Base-by-base conservation (phyloP, 2,113 vertebrate species). In the Carassius carassius region DNA sequence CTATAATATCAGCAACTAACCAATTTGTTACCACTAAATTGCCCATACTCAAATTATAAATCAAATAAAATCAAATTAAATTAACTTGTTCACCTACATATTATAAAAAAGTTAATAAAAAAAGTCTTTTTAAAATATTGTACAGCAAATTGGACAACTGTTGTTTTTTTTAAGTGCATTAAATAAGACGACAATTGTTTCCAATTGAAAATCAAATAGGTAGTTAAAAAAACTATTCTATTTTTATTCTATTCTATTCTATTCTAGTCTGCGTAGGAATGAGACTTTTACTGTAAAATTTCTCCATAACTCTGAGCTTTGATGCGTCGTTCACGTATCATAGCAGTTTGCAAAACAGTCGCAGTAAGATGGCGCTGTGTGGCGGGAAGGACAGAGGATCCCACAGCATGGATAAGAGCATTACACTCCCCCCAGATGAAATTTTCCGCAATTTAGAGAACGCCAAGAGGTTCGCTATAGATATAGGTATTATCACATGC, bases 391-490 rank as follows among this genome's bases (percentile, higher is more conserved):
- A 93, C 92, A 92, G 92, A 44, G 91, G 89, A 75, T 85, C 91
- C 54, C 92, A 95, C 79, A 94, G 95, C 88, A 95, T 98, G 95
- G 97, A 97, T 91, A 99, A 97, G 92, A 99, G 97, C 96, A 98
- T 99, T 87, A 97, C 93, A 44, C 96, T 99, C 11, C 97, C 97
- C 13, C 96, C 97, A 0, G 96, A 98, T 88, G 97, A 98, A 82
- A 98, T 99, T 90, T 99, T 99, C 88, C 96, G 97, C 62, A 99
- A 98, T 86, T 90, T 99, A 91, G 97, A 97, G 88, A 99, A 98
- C 91, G 97, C 97, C 79, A 98, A 99, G 92, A 95, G 96, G 84
- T 99, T 99, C 92, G 97, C 97, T 83, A 99, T 99, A 88, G 97
- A 99, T 89, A 99, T 99, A 94, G 97, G 97, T 98, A 95, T 69